Evolutionary conservation across 2,113 vertebrate genomes (phyloP).

Genomic region (Phrynocephalus versicolor): DNA sequence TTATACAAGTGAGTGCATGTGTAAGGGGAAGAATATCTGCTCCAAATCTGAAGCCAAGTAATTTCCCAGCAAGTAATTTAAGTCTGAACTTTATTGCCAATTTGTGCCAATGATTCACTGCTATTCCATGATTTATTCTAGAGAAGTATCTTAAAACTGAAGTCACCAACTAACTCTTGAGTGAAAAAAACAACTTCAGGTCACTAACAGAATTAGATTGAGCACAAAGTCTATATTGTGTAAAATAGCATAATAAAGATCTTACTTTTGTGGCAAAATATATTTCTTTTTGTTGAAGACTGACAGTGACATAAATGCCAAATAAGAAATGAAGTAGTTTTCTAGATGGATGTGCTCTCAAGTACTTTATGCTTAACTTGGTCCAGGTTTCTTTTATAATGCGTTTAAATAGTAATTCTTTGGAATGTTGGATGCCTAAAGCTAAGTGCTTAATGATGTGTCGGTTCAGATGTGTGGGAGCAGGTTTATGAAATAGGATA

Average conservation of each 20-base stretch:
- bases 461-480: conserved; percentile 78
- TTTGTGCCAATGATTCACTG: conserved; percentile 77
- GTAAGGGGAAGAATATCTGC: conserved; percentile 22
- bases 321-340: conserved; percentile 61
- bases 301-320: conserved; percentile 48
- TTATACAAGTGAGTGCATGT: conserved; percentile 22
- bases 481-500: conserved; percentile 82
- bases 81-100: conserved; percentile 64
- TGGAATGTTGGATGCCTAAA: conserved; percentile 82
- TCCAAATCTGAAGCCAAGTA: conserved; percentile 20
- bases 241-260: conserved; percentile 60
- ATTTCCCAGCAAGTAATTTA: conserved; percentile 18
- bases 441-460: conserved; percentile 74
- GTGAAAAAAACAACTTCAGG: conserved; percentile 66
- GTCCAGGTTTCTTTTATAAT: conserved; percentile 79
- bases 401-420: conserved; percentile 85
- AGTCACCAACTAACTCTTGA: conserved; percentile 59
- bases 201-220: conserved; percentile 66
- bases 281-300: conserved; percentile 59
- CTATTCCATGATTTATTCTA: conserved; percentile 73
- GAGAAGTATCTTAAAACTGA: conserved; percentile 72
- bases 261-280: conserved; percentile 45
- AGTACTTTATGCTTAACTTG: conserved; percentile 75
- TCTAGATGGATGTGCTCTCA: conserved; percentile 73
- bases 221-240: conserved; percentile 48